Evolutionary conservation across 2,888 invertebrate genomes (phyloP), one percentile per base, ranked within the genome.

Genomic region (Megalurothrips usitatus): DNA sequence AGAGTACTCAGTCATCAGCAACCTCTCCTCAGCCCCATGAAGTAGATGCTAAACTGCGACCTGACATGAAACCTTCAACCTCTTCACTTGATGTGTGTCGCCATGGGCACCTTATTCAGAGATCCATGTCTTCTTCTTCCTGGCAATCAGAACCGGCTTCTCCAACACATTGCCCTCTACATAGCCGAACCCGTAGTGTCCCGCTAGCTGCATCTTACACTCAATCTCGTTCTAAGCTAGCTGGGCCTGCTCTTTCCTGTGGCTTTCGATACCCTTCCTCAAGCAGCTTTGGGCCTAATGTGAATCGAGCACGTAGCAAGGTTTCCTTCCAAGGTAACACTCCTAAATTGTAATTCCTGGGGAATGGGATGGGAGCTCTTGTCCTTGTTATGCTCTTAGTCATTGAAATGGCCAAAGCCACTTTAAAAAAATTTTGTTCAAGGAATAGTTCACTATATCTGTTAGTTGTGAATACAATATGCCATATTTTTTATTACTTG

Each of bases 91-190:
- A 85, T 82, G 82, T 84, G 47, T 84, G 82, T 48, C 83, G 82
- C 81, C 82, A 83, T 17, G 82, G 68, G 26, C 68, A 75, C 82
- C 81, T 47, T 78, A 81, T 81, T 49, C 82, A 85, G 23, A 86
- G 87, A 63, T 87, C 87, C 19, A 87, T 75, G 12, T 26, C 26
- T 75, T 75, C 68, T 26, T 75, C 68, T 26, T 75, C 87, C 17
- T 88, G 88, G 87, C 88, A 88, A 0, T 89, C 89, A 17, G 87
- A 88, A 85, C 89, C 89, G 0, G 88, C 88, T 3, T 89, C 89
- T 23, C 89, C 89, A 0, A 89, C 88, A 28, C 88, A 88, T 83
- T 85, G 87, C 34, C 86, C 87, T 82, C 87, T 87, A 23, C 85
- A 81, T 26, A 52, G 12, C 58, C 23, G 58, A 52, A n/a, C 28